phyloP scores from a whole-genome alignment of 2,797 vertebrate genomes.

The Coreius guichenoti region DNA sequence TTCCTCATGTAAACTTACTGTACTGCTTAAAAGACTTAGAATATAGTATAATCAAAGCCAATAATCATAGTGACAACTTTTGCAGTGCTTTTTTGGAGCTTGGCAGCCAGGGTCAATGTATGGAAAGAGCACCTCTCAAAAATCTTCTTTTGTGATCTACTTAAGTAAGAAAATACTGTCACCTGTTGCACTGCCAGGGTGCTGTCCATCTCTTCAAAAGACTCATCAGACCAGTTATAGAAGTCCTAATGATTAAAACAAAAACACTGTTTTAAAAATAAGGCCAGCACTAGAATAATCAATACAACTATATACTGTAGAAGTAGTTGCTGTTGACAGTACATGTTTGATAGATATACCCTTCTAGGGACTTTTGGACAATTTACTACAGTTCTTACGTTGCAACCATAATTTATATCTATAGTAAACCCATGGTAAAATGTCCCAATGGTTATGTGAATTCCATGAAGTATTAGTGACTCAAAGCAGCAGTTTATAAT shows the following conservation, averaged over 20 bases:
- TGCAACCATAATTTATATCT: neutral
- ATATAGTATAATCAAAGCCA: neutral
- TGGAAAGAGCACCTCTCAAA: neutral
- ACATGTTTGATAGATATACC: neutral
- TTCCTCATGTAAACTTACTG: neutral
- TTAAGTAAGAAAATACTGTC: conserved; percentile 41
- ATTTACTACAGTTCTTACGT: neutral
- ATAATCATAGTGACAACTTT: neutral
- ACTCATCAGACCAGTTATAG: conserved; percentile 99
- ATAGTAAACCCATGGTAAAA: neutral
- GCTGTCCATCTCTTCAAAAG: conserved; percentile 99
- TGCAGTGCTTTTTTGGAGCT: neutral
- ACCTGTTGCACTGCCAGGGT: conserved; percentile 98
- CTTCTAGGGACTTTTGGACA: neutral
- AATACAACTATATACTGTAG: too few species aligned
- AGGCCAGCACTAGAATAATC: neutral
- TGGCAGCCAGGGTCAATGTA: neutral
- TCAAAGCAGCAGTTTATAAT: neutral
- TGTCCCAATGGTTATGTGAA: neutral
- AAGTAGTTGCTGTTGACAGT: neutral
- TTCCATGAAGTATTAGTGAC: neutral
- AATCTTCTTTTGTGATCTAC: neutral
- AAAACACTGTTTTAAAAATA: neutral
- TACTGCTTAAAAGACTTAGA: neutral
- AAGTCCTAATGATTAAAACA: conserved; percentile 83